Evolutionary conservation across 1,140 invertebrate species (phyloP).

Genomic region (Drosophila sturtevanti): DNA sequence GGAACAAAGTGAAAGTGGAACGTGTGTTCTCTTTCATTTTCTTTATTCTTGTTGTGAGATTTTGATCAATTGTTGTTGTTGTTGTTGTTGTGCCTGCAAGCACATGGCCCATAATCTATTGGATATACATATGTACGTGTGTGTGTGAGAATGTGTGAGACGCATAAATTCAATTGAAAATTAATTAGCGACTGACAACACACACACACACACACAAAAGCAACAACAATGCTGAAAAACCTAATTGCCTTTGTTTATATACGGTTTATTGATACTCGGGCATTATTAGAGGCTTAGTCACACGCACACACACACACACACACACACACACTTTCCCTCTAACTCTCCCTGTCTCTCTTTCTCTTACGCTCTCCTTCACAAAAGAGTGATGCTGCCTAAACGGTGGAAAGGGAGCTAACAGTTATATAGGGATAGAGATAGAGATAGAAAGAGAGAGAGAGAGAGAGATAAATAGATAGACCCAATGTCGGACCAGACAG

Average conservation of each 20-base stretch:
- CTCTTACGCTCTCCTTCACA: neutral
- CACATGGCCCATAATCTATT: neutral
- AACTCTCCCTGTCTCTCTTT: too few relatives aligned
- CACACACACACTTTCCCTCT: neutral
- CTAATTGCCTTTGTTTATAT: constrained; percentile 72
- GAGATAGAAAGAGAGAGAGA: neutral
- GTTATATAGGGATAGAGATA: neutral
- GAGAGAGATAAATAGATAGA: constrained; percentile 7
- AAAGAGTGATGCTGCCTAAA: neutral
- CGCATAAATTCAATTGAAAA: constrained; percentile 63
- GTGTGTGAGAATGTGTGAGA: constrained; percentile 13
- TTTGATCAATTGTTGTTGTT: neutral
- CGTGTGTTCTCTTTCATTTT: neutral
- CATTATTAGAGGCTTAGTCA: constrained; percentile 44
- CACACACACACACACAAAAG: constrained; percentile 7
- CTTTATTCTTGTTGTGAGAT: neutral
- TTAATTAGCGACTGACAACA: constrained; percentile 55
- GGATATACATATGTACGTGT: neutral
- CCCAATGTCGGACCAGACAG: constrained; percentile 24
- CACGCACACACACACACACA: constrained; percentile 28
- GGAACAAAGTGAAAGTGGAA: neutral
- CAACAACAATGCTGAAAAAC: constrained; percentile 42
- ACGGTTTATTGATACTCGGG: constrained; percentile 50
- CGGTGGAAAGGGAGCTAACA: too few relatives aligned
- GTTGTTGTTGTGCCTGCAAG: neutral